These are phyloP conservation scores for Brachionus rotundiformis DNA, from an alignment of 1,140 invertebrate genomes.

Conservation along the genomic window DNA sequence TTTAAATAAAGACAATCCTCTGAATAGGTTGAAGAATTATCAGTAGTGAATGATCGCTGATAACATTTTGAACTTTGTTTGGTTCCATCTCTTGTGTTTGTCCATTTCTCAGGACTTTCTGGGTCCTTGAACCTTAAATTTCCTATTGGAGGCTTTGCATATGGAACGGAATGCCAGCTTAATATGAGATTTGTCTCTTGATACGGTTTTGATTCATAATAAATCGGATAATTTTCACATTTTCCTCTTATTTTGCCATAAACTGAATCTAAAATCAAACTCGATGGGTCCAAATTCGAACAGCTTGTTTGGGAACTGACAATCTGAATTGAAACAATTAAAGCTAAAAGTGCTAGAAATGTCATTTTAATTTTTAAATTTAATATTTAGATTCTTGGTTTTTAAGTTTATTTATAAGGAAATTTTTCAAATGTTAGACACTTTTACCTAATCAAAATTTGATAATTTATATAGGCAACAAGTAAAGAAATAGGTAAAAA, in stretches of 20 bases:
- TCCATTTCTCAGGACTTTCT: background rate
- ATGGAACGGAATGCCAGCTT: slow-evolving; percentile 51
- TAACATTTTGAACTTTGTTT: background rate
- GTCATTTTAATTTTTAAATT: background rate
- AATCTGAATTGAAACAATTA: background rate
- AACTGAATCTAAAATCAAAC: background rate
- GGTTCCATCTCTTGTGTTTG: slow-evolving; percentile 35
- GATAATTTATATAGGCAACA: too few relatives aligned
- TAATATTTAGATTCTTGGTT: background rate
- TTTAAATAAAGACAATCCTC: slow-evolving; percentile 47
- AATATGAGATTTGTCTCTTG: background rate
- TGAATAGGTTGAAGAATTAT: slow-evolving; percentile 58
- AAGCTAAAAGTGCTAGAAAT: background rate
- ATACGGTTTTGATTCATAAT: background rate
- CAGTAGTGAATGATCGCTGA: background rate
- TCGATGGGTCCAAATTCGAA: background rate
- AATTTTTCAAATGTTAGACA: too few relatives aligned
- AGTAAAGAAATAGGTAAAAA: too few relatives aligned
- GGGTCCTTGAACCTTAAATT: slow-evolving; percentile 47
- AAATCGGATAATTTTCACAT: background rate
- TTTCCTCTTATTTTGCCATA: slow-evolving; percentile 16
- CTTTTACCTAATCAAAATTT: too few relatives aligned
- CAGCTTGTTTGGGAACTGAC: background rate
- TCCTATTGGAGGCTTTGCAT: slow-evolving; percentile 51
- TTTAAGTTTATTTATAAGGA: background rate